Base-by-base conservation (phyloP, 2,113 vertebrate species). In the Hippocampus zosterae region DNA sequence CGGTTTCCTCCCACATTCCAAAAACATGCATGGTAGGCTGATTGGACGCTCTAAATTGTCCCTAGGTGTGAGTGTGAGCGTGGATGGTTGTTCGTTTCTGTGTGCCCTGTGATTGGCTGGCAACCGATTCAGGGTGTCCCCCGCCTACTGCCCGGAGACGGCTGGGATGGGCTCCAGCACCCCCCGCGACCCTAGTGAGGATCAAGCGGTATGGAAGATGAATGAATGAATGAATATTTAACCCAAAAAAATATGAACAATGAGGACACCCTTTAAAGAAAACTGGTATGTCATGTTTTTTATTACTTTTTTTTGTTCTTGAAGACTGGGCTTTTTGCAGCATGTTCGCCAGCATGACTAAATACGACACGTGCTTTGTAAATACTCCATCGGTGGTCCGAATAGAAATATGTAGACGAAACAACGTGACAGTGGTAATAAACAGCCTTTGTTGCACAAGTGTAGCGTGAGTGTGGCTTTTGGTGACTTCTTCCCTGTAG, bases 381-480 rank as follows among this genome's bases (percentile, higher is more conserved):
- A 83, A 77, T 64, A 61, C 67, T 67, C n/a, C 29, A 57, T 66
- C 78, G 70, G 63, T 82, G 50, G 61, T 72, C 9, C 33, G 56
- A 42, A 60, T 67, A 71, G n/a, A n/a, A 63, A 21, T 64, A 64
- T 44, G 40, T 76, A 68, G 73, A 41, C 63, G 41, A 78, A 77
- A 64, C 37, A 69, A 74, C 53, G 61, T 86, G 78, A 76, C 76
- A 57, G 78, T 78, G 80, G 76, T 78, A 88, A 88, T 88, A 88
- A 88, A 88, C 57, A 74, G 37, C 29, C 67, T 61, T 42, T 84
- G 71, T 79, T 64, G 6, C 70, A 72, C 42, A 3, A 8, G 25
- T 40, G n/a, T 41, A 0, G 1, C 0, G 4, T 19, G 29, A 70
- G 69, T 79, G 13, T 53, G 55, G n/a, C 23, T 19, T 19, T 37